phyloP scores from a whole-genome alignment of 2,888 invertebrate species.

The Hydropsyche betteni region DNA sequence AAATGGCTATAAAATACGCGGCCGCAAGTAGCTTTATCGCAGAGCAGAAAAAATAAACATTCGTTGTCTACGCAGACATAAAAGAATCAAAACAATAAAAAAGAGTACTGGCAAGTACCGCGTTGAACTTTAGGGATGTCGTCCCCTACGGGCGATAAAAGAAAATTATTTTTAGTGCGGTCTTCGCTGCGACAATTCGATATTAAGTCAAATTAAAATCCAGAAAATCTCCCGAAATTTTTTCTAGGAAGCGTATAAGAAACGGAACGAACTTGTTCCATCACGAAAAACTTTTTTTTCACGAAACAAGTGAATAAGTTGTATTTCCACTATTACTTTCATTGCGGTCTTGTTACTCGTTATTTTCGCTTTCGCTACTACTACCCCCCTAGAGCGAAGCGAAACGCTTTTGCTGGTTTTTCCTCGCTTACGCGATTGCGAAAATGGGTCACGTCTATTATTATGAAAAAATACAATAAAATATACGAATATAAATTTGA shows the following conservation, averaged over 20 bases:
- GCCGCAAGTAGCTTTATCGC: slow-evolving; percentile 14
- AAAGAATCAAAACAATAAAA: slow-evolving; percentile 32
- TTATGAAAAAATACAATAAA: too few relatives aligned
- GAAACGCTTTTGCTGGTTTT: slow-evolving; percentile 20
- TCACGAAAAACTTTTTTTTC: too few relatives aligned
- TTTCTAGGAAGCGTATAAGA: too few relatives aligned
- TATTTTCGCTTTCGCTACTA: slow-evolving; percentile 8
- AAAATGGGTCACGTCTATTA: not conserved
- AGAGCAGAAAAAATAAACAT: slow-evolving; percentile 27
- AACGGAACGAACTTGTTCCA: too few relatives aligned
- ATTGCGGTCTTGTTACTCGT: slow-evolving; percentile 4
- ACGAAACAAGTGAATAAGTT: too few relatives aligned
- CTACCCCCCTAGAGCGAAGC: slow-evolving; percentile 14
- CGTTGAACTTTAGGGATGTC: slow-evolving; percentile 18
- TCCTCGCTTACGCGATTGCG: not conserved
- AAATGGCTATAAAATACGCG: slow-evolving; percentile 22
- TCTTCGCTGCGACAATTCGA: not conserved
- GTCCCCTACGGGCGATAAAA: slow-evolving; percentile 24
- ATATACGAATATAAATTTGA: too few relatives aligned
- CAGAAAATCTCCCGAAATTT: not conserved
- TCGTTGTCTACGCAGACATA: slow-evolving; percentile 28
- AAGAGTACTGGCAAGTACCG: slow-evolving; percentile 16
- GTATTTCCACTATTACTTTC: not conserved
- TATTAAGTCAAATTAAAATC: slow-evolving; percentile 23
- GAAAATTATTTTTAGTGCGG: slow-evolving; percentile 31